These are phyloP conservation scores for Cataglyphis livida DNA, from an alignment of 2,888 invertebrate species.

Conservation along the genomic window DNA sequence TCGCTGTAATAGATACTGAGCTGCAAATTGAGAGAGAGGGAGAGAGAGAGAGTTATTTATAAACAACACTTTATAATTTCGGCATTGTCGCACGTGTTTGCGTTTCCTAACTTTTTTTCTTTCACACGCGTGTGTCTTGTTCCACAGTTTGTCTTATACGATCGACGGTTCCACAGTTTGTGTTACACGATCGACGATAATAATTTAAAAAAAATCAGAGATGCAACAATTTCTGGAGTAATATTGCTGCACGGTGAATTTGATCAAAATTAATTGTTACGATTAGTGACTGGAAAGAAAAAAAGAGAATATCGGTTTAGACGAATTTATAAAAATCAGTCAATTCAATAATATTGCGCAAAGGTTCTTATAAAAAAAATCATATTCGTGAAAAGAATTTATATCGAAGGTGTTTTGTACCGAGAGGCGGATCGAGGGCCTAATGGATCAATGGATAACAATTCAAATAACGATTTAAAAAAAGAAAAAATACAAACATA, in stretches of 20 bases:
- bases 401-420: neutral
- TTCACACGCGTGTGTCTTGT: neutral
- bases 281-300: neutral
- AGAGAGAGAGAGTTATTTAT: neutral
- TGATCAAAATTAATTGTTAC: neutral
- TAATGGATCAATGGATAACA: conserved; percentile 9
- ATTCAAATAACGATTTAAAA: neutral
- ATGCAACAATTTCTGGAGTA: conserved; percentile 20
- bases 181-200: neutral
- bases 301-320: neutral
- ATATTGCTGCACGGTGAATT: neutral
- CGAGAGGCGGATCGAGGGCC: neutral
- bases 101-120: conserved; percentile 3
- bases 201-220: conserved; percentile 2
- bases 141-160: neutral
- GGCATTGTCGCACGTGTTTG: conserved; percentile 1
- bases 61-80: conserved; percentile 12
- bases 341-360: conserved; percentile 2
- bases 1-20: neutral
- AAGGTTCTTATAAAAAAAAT: neutral
- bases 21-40: conserved; percentile 14
- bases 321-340: neutral
- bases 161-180: too few species aligned
- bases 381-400: neutral
- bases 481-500: neutral